Conservation (phyloP, 2,113 vertebrate genomes). For the Edolisoma coerulescens region DNA sequence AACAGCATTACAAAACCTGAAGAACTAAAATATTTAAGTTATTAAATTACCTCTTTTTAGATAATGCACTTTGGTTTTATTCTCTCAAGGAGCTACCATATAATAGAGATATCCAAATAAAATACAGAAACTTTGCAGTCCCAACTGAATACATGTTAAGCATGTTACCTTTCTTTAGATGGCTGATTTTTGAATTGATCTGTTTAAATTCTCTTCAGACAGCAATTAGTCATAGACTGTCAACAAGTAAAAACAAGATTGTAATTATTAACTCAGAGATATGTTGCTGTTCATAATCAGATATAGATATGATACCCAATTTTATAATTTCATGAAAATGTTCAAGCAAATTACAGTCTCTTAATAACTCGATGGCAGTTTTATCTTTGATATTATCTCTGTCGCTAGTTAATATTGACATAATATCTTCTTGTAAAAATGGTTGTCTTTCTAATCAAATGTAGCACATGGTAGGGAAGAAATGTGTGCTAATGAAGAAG, state of each 20-base stretch:
- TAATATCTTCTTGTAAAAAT: slow-evolving; percentile 6
- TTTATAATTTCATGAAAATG: slow-evolving; percentile 38
- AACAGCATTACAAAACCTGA: background rate
- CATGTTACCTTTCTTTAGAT: background rate
- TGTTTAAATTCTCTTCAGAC: slow-evolving; percentile 46
- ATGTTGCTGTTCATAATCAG: slow-evolving; percentile 24
- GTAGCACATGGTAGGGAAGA: background rate
- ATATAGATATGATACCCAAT: slow-evolving; percentile 25
- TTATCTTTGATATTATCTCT: slow-evolving; percentile 45
- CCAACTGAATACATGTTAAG: background rate
- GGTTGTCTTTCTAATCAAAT: background rate
- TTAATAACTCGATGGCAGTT: background rate
- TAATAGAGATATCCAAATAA: background rate
- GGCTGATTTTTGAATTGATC: slow-evolving; percentile 19
- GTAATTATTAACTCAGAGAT: slow-evolving; percentile 43
- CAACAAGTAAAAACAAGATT: slow-evolving; percentile 50
- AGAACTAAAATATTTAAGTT: background rate
- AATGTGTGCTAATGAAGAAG: background rate
- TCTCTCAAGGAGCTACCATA: background rate
- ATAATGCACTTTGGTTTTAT: background rate
- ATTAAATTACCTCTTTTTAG: background rate
- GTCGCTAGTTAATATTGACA: slow-evolving; percentile 27
- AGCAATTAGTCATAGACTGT: slow-evolving; percentile 53
- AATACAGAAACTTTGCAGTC: background rate
- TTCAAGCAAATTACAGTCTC: slow-evolving; percentile 50